Conservation (phyloP, 2,797 vertebrate species). For the Molossus alvarezi region DNA sequence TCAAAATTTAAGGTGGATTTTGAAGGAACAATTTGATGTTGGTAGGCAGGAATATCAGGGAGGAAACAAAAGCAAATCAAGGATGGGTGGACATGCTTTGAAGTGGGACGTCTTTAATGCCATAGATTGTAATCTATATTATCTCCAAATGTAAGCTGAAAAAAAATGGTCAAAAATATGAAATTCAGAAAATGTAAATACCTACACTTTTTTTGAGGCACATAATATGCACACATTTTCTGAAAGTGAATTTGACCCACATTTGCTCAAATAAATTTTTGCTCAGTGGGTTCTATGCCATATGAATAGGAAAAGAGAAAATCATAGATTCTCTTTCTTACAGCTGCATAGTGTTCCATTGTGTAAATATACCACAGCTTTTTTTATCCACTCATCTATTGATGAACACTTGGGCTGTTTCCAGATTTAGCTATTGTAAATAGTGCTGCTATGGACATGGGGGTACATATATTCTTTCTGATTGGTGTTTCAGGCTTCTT, state of each 20-base stretch:
- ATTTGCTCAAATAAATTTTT: conserved; percentile 66
- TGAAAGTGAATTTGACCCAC: conserved; percentile 50
- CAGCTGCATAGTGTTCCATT: no score
- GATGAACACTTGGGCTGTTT: no score
- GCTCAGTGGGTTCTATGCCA: neutral
- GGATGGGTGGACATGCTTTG: neutral
- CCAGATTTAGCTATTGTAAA: no score
- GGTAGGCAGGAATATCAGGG: neutral
- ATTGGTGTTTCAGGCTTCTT: no score
- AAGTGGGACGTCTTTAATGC: neutral
- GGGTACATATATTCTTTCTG: no score
- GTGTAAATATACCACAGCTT: no score
- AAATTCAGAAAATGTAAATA: conserved; percentile 51
- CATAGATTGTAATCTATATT: neutral
- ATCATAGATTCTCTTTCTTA: neutral
- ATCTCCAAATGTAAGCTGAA: conserved; percentile 35
- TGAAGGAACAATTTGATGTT: neutral
- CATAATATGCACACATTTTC: conserved; percentile 6
- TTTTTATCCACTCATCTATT: no score
- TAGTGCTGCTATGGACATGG: no score
- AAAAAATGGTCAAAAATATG: neutral
- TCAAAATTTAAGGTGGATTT: neutral
- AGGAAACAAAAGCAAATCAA: neutral
- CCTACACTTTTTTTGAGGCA: neutral
- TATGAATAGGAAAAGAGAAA: neutral